Evolutionary conservation across 1,140 invertebrate species (phyloP).

Genomic region (Eurytemora carolleeae): DNA sequence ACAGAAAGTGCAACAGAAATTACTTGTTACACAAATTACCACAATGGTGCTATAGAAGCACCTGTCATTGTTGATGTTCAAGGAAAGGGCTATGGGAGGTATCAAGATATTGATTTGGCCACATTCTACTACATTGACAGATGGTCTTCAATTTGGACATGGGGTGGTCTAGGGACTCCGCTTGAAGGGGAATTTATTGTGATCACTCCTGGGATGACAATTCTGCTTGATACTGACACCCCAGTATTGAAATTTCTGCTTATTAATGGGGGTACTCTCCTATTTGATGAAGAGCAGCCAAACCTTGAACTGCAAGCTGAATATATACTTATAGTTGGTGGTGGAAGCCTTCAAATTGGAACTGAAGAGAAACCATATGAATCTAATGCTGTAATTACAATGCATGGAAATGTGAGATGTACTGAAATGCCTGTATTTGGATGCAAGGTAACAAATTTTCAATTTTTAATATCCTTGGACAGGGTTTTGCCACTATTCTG

Average conservation of each 20-base stretch:
- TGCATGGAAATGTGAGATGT: slow-evolving; percentile 12
- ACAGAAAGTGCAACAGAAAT: background rate
- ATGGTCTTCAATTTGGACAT: slow-evolving; percentile 16
- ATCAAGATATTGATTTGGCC: background rate
- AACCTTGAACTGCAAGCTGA: slow-evolving; percentile 14
- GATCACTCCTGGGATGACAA: slow-evolving; percentile 14
- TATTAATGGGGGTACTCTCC: slow-evolving; percentile 16
- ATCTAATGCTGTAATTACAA: slow-evolving; percentile 15
- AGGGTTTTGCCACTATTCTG: too few species aligned
- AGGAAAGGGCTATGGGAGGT: background rate
- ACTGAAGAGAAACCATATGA: slow-evolving; percentile 14
- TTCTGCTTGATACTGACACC: slow-evolving; percentile 16
- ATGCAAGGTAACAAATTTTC: too few species aligned
- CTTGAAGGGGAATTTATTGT: slow-evolving; percentile 14
- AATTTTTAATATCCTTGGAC: too few species aligned
- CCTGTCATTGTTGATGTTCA: background rate
- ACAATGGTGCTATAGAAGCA: background rate
- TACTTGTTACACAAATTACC: background rate
- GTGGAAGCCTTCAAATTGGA: slow-evolving; percentile 15
- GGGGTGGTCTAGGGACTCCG: slow-evolving; percentile 13
- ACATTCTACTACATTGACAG: slow-evolving; percentile 18
- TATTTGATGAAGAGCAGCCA: slow-evolving; percentile 15
- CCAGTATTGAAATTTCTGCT: slow-evolving; percentile 15
- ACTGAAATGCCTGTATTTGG: slow-evolving; percentile 16
- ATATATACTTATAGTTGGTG: slow-evolving; percentile 17